Evolutionary conservation across 2,113 vertebrate genomes (phyloP), one percentile per base, ranked within the genome.

Genomic region (Cichladusa arquata): DNA sequence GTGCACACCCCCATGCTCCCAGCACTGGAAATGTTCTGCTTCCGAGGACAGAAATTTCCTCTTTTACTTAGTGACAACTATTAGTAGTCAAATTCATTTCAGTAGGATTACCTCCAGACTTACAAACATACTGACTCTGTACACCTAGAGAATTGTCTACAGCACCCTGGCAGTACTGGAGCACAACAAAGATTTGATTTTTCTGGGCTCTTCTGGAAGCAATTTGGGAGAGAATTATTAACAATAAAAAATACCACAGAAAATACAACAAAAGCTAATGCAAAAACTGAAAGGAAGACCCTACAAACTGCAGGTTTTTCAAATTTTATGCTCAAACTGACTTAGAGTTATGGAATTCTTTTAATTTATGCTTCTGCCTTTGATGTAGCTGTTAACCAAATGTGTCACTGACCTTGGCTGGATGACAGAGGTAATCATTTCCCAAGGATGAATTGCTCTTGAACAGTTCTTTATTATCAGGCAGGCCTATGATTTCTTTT

Each of bases 281-380:
- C 9, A 81, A 92, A 73, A 73, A 14, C 20, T 53, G 40, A 65
- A 81, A 70, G 3, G 42, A 12, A 66, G 5, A 58, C 6, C 19
- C 16, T 71, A 56, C 3, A 77, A 76, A 28, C 13, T 19, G 7
- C 19, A 25, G 12, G 2, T 12, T 29, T 50, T n/a, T 26, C 13
- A 10, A 12, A 62, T 58, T 90, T 94, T 81, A 60, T 91, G 34
- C 40, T 40, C 57, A 67, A 94, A 81, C 10, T 73, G 56, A 51
- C 83, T 66, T 50, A 19, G 28, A 86, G 24, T 67, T 74, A 73
- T 0, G 9, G 29, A 67, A 71, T 64, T 70, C 22, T 66, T 92
- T 70, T 92, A 93, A 93, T 93, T 91, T 66, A 74, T 84, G 69
- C 80, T 78, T 67, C 60, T 91, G 61, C 42, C 83, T 91, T 91